Evolutionary conservation across 2,797 vertebrate species (phyloP), one percentile per base, ranked within the genome.

Genomic region (Ctenochaetus hawaiiensis): DNA sequence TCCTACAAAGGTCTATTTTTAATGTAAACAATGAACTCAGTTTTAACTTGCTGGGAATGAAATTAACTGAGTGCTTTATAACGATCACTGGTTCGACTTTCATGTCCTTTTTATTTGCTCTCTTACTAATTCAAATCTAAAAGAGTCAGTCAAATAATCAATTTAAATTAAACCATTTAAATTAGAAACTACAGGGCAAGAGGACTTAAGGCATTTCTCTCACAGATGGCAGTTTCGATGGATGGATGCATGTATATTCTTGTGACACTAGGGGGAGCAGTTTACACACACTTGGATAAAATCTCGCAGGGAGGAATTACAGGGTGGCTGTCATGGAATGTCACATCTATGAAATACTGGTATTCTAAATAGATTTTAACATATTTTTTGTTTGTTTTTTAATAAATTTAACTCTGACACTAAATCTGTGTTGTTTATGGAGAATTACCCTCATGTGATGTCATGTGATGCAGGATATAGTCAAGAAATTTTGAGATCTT

Each of bases 221-320:
- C 17, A 23, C 30, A 49, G 2, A 14, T 1, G 16, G 8, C 5
- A 16, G 20, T 8, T 0, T 26, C 9, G 17, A 11, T 43, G 14
- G 3, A 1, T 39, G 7, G 1, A 0, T 90, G 91, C 74, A 77
- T 60, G 26, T 64, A 0, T 8, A 1, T 14, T 22, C 0, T 49
- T 9, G 0, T 0, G 65, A 61, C 92, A 79, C 91, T 80, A 94
- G 93, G 61, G 83, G 92, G 87, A 23, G 89, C 78, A 72, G 67
- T 86, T 87, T 56, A 34, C 91, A 84, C 70, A 90, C 71, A 59
- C 20, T 89, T 91, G 64, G 51, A 16, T 18, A 45, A 37, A 44
- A 9, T 16, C 8, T 18, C 26, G 4, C 2, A 30, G 26, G 2
- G 26, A 30, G 26, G 26, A 30, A 30, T 30, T 30, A 30, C 26